Evolutionary conservation across 2,888 invertebrate species (phyloP), one percentile per base, ranked within the genome.

Genomic region (Apocheima hispidaria): DNA sequence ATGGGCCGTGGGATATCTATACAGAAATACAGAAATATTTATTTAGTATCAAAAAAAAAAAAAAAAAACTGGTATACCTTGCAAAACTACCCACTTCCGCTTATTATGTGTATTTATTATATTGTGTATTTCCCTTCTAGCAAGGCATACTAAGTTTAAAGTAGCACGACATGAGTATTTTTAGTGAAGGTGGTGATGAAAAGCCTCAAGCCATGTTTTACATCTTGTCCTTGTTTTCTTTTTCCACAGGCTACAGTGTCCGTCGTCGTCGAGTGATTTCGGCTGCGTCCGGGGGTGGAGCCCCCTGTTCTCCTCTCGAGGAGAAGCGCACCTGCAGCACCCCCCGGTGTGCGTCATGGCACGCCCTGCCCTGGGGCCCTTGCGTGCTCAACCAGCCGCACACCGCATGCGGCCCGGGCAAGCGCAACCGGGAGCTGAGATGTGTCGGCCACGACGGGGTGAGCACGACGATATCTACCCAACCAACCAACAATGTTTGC

Each of bases 361-460:
- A 80, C 55, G 86, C 92, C 0, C 82, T 90, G n/a, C 87, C 91
- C 0, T 94, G 93, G 94, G 92, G 93, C 7, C 88, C 91, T 0
- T 94, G 93, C 68, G 92, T 90, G 23, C 82, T 92, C 26, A 83
- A 72, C 65, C 86, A 86, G 65, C 83, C 90, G 0, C 83, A 93
- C 53, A 81, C 88, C 0, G 83, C 84, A 2, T 95, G 95, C 72
- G 95, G 95, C 0, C 93, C 94, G 0, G 95, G 95, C 4, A 89
- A 91, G 54, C 84, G 94, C 26, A 93, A 86, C 43, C 84, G 95
- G 36, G 93, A 93, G 44, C 85, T 94, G 12, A 78, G 93, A 62
- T 95, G 95, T 68, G 82, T 93, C 6, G 93, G 94, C 43, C 93
- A 93, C 71, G 92, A 92, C 66, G 93, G 93, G 70, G 94, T 93